Conservation (phyloP, 2,113 vertebrate species). For the Sorex fumeus region DNA sequence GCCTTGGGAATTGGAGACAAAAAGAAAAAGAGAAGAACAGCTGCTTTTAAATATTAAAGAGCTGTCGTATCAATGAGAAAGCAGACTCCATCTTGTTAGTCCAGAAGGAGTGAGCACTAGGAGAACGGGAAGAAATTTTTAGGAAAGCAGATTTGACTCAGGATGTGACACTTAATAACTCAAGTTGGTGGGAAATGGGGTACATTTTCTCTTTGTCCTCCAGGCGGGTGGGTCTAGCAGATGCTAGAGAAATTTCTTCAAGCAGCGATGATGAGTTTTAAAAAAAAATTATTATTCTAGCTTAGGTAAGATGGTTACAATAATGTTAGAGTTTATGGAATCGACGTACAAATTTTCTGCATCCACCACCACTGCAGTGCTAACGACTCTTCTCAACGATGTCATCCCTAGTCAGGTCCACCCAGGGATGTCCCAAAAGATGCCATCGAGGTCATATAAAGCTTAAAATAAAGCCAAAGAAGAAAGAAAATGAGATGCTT, state of each 20-base stretch:
- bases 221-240: neutral
- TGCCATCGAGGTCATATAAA: too few species aligned
- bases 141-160: neutral
- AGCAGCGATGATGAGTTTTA: neutral
- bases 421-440: too few species aligned
- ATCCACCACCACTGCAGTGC: too few species aligned
- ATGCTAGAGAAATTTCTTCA: neutral
- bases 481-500: neutral
- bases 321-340: too few species aligned
- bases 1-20: neutral
- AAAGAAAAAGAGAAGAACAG: constrained; percentile 23
- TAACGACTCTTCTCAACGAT: too few species aligned
- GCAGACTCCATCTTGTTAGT: neutral
- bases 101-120: neutral
- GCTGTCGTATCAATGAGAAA: neutral
- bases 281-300: neutral
- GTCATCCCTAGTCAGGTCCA: too few species aligned
- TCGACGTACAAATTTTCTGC: too few species aligned
- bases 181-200: neutral
- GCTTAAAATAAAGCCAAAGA: neutral
- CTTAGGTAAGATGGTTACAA: too few species aligned
- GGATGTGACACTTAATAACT: neutral
- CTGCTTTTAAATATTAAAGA: constrained; percentile 65
- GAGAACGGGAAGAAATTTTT: neutral
- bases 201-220: neutral